Conservation (phyloP, 1,140 invertebrate genomes). For the Psilanteris sp. region DNA sequence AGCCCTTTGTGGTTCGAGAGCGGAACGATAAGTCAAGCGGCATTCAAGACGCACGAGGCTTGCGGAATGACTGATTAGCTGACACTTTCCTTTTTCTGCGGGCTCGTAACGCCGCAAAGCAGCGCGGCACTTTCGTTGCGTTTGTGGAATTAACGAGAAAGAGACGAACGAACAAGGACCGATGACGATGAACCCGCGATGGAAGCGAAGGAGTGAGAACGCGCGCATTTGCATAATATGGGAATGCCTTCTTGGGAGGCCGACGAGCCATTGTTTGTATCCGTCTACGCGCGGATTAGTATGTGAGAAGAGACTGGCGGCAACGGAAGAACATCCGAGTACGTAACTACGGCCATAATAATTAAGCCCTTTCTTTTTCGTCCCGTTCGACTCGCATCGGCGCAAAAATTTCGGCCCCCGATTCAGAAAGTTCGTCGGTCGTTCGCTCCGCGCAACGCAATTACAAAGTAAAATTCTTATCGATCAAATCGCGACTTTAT, state of each 20-base stretch:
- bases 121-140: constrained; percentile 27
- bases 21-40: constrained; percentile 5
- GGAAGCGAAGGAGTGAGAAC: constrained; percentile 51
- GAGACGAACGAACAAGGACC: constrained; percentile 15
- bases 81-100: constrained; percentile 43
- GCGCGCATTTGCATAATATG: constrained; percentile 74
- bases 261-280: constrained; percentile 72
- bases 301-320: constrained; percentile 72
- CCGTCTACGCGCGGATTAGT: constrained; percentile 66
- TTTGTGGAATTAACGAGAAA: constrained; percentile 21
- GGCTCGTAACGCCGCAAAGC: constrained; percentile 6
- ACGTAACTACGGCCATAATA: constrained; percentile 74
- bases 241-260: constrained; percentile 68
- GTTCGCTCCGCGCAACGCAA: too few relatives aligned
- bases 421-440: too few relatives aligned
- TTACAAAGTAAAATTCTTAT: constrained; percentile 35
- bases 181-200: constrained; percentile 15
- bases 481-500: constrained; percentile 11
- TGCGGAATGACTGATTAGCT: constrained; percentile 19
- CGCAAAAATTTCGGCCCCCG: constrained; percentile 37
- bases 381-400: constrained; percentile 9
- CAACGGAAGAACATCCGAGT: constrained; percentile 76
- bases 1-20: constrained; percentile 2
- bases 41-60: constrained; percentile 3
- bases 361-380: constrained; percentile 66